Percentiles rank a stretch among this genome's conserved stretches.
These are phyloP conservation scores for Takifugu rubripes DNA, from an alignment of 2,797 vertebrate genomes.

Conservation along the genomic window DNA sequence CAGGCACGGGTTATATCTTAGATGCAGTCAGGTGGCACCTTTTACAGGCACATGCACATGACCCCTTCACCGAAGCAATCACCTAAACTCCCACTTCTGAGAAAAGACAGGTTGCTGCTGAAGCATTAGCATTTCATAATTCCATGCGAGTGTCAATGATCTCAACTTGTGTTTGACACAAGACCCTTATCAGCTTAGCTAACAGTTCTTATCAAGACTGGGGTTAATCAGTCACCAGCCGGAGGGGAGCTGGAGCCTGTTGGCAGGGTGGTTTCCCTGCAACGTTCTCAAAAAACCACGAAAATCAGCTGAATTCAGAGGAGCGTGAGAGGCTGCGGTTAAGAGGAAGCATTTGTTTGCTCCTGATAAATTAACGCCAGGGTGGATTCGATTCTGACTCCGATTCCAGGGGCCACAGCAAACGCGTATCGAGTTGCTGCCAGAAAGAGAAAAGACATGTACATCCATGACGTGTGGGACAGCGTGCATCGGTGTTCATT, in stretches of 20 bases:
- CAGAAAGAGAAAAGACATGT: background rate
- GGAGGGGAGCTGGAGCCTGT: conserved; percentile 38
- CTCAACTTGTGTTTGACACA: conserved; percentile 68
- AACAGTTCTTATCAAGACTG: conserved; percentile 69
- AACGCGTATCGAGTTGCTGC: background rate
- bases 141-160: conserved; percentile 70
- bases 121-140: conserved; percentile 68
- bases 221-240: conserved; percentile 70
- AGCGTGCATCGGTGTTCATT: too few species aligned
- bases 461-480: too few species aligned
- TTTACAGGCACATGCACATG: conserved; percentile 10
- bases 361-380: conserved; percentile 19
- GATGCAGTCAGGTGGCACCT: conserved; percentile 21
- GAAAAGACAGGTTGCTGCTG: conserved; percentile 53
- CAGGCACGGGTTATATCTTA: conserved; percentile 5
- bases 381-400: background rate
- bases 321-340: conserved; percentile 20
- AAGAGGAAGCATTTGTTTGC: conserved; percentile 16
- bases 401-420: too few species aligned
- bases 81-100: conserved; percentile 46
- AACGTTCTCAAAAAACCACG: conserved; percentile 9
- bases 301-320: conserved; percentile 26
- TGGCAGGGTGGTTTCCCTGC: conserved; percentile 27
- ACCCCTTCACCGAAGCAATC: conserved; percentile 36
- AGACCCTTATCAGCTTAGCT: conserved; percentile 67